Evolutionary conservation across 2,797 vertebrate genomes (phyloP).

Genomic region (Cossypha caffra): DNA sequence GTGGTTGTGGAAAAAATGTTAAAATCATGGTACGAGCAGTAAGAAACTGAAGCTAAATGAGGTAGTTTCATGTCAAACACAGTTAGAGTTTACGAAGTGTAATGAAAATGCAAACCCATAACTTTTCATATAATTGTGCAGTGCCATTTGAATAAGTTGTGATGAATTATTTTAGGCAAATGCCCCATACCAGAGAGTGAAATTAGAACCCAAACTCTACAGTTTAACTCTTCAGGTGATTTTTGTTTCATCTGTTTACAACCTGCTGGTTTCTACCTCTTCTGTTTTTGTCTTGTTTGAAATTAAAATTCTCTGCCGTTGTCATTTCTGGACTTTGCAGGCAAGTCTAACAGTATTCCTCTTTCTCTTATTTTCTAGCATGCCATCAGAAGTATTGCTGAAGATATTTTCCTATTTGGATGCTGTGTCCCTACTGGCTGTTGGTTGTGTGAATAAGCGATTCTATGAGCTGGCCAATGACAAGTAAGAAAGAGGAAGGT

Average conservation of each 20-base stretch:
- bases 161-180: background rate
- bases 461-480: slow-evolving; percentile 83
- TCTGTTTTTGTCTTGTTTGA: background rate
- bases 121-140: background rate
- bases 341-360: background rate
- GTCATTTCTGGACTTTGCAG: background rate
- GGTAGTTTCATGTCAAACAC: background rate
- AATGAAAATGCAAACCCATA: background rate
- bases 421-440: slow-evolving; percentile 77
- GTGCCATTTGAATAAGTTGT: background rate
- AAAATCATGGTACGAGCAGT: background rate
- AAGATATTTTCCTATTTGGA: slow-evolving; percentile 89
- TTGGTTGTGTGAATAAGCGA: slow-evolving; percentile 81
- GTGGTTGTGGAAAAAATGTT: background rate
- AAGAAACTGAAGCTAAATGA: background rate
- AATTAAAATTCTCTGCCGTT: background rate
- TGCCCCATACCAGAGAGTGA: background rate
- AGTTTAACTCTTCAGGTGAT: background rate
- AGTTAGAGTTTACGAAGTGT: background rate
- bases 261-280: background rate
- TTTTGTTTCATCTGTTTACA: background rate
- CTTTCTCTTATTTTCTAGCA: slow-evolving; percentile 68
- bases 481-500: slow-evolving; percentile 82
- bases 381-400: slow-evolving; percentile 85
- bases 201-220: background rate